Evolutionary conservation across 1,140 invertebrate species (phyloP), one percentile per base, ranked within the genome.

Genomic region (Zaprionus taronus): DNA sequence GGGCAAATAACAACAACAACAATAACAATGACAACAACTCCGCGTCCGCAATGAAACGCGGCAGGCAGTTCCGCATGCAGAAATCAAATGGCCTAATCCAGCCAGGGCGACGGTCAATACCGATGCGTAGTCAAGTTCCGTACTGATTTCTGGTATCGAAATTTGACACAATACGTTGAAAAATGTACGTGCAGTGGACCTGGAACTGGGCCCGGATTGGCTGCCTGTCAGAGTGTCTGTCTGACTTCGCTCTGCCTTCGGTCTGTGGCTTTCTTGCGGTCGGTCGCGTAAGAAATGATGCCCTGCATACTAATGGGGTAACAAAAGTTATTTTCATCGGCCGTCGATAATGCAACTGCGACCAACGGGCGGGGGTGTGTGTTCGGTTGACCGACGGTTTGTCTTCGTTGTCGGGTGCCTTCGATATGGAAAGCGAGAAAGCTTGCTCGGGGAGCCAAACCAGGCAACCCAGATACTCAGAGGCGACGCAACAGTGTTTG

Each of bases 111-210:
- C 67, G 73, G 73, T 70, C 72, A 76, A 89, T 89, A 89, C 47
- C 47, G 12, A 51, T 51, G 56, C 75, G 81, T 89, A 87, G 85
- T 72, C 73, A 63, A 90, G 85, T 90, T 90, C 86, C 86, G 85
- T 90, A 90, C 85, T 90, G 86, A 90, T 90, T 90, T 90, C 85
- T 82, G 90, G 85, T 78, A 90, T 90, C 85, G 86, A 90, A 90
- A 90, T 85, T 90, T 85, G 85, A 84, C 82, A 90, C 85, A 90
- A 90, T 82, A 90, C 85, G 85, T 53, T 69, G 56, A 90, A 90
- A 79, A 72, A 90, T 90, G 85, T 90, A 90, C 86, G 79, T 91
- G 85, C 68, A 56, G 41, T 47, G 64, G 28, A 66, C 66, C 61
- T 56, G 47, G 31, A 44, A 44, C 69, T 51, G 17, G 14, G 7